phyloP scores from a whole-genome alignment of 1,140 invertebrate species.

The Bombyx mori region ASM3026992v2 NC_085118.1:17273001-17273500 shows the following conservation, averaged over 20 bases:
- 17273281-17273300: neutral
- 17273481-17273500: neutral
- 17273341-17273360: slow-evolving; percentile 86
- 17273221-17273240: no score
- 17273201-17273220: no score
- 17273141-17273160: no score
- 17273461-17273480: slow-evolving; percentile 29
- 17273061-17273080: slow-evolving; percentile 97
- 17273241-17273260: no score
- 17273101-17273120: slow-evolving; percentile 62
- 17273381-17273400: slow-evolving; percentile 93
- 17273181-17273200: no score
- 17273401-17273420: slow-evolving; percentile 97
- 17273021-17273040: slow-evolving; percentile 98
- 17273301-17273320: neutral
- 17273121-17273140: no score
- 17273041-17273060: slow-evolving; percentile 99
- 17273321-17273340: slow-evolving; percentile 4
- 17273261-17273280: no score
- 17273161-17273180: no score
- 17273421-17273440: slow-evolving; percentile 94
- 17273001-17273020: slow-evolving; percentile 96
- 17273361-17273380: slow-evolving; percentile 98
- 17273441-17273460: slow-evolving; percentile 94
- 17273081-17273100: slow-evolving; percentile 96